Base-by-base conservation (phyloP, 1,140 invertebrate species). In the Notospermus geniculatus region DNA sequence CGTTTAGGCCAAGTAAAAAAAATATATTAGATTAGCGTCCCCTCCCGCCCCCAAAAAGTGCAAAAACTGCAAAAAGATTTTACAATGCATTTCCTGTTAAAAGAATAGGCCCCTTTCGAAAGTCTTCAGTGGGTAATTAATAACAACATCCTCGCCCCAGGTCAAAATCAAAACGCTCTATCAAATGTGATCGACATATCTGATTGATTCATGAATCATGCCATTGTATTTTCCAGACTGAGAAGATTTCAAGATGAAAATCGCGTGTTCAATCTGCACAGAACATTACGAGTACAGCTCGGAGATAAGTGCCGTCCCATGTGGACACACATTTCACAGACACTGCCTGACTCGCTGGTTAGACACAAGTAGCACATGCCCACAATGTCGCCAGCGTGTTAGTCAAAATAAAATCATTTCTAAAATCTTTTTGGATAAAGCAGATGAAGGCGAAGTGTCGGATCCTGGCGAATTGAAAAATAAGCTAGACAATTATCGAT, bases 291-390 rank as follows among this genome's bases (percentile, higher is more conserved):
- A 66, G 29, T 22, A 25, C 19, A 54, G 32, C 30, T 39, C 65
- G 27, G 66, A 63, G 32, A 67, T 72, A 17, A 59, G 71, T 22
- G 72, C 74, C 28, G 52, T 63, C 0, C 69, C 64, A 22, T 76
- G 74, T 65, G 74, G 74, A 9, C 74, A 76, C 59, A 71, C 70
- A 4, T 76, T 76, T 54, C 74, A 76, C 28, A 65, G 69, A 54
- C 58, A 57, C 13, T 76, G 74, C 58, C 57, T 76, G 0, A 62
- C 62, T 19, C 56, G 63, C 32, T 76, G 74, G 74, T 55, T 74
- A 29, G 50, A 60, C 1, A 64, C 52, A 2, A 63, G 65, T 19
- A 63, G 60, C 28, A 67, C 66, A 17, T 73, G 71, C 63, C 71
- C 71, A 17, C 68, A 67, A 46, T 73, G 71, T 58, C 62, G 71